Base-by-base conservation (phyloP, 1,140 invertebrate genomes). In the Ganaspis sp. region DNA sequence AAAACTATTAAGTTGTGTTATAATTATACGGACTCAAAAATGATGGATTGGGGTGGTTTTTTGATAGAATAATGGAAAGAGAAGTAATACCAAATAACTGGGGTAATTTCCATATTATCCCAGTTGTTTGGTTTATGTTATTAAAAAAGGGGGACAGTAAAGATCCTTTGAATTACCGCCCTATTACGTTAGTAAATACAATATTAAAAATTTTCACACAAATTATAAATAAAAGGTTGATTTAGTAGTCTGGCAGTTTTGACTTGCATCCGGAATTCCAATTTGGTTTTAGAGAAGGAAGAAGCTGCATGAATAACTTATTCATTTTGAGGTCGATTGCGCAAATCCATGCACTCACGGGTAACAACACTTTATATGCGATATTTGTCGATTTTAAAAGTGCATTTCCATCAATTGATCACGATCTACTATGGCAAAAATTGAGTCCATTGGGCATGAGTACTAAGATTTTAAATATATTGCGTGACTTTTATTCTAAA, bases 301-400 rank as follows among this genome's bases (percentile, higher is more conserved):
- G 81, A 34, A 70, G 80, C 6, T 83, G 81, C 72, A 70, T 77
- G 2, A 80, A 85, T 15, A 79, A 83, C 23, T 77, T 86, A 6
- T 85, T 86, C 70, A 71, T 70, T 15, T 64, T 84, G 0, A 78
- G 69, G 21, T 38, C 77, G 5, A 40, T 75, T 1, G 71, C 83
- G 17, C 80, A 84, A 40, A 70, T 69, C 17, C 54, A 77, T 23
- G 15, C 83, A 0, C 74, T 49, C 21, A 38, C 26, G 11, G 17
- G 19, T 11, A 58, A 49, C 12, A 37, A 53, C 15, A n/a, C 64
- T 23, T 23, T 72, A 40, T 76, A 23, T 76, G 19, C 58, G 11
- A 42, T 71, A 40, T 81, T 81, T n/a, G n/a, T n/a, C n/a, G n/a
- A n/a, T n/a, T n/a, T n/a, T n/a, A n/a, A n/a, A n/a, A n/a, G n/a